These are phyloP conservation scores for Drosophila vallismaia DNA, from an alignment of 2,888 invertebrate species.

Conservation along the genomic window DNA sequence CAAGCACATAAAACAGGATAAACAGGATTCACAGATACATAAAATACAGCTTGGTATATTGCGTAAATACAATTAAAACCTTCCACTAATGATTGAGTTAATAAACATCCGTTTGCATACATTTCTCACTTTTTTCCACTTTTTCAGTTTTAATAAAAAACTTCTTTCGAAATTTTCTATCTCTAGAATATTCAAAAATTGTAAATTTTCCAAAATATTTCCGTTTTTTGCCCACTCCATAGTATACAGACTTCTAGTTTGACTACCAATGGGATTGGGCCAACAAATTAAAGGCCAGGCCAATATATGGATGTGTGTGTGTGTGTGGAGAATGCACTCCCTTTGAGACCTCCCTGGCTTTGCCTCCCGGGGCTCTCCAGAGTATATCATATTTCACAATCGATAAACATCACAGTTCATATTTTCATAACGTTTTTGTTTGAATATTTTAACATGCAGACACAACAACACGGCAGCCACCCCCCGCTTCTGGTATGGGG, in stretches of 20 bases:
- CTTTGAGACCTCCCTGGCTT: constrained; percentile 12
- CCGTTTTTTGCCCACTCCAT: constrained; percentile 13
- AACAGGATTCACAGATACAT: constrained; percentile 1
- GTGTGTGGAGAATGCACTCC: constrained; percentile 17
- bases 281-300: constrained; percentile 71
- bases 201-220: neutral
- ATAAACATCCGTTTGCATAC: neutral
- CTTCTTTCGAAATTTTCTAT: neutral
- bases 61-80: neutral
- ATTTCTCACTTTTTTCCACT: neutral
- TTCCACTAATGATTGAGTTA: neutral
- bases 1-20: constrained; percentile 1
- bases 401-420: constrained; percentile 82
- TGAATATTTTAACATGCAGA: constrained; percentile 71
- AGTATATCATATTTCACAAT: constrained; percentile 79
- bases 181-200: neutral
- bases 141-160: neutral
- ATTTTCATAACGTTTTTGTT: constrained; percentile 79
- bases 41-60: neutral
- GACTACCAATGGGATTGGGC: constrained; percentile 55
- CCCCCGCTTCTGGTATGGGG: neutral
- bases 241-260: constrained; percentile 34
- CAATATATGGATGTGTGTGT: constrained; percentile 32
- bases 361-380: constrained; percentile 6
- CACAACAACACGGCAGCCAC: constrained; percentile 35